Evolutionary conservation across 1,140 invertebrate genomes (phyloP), one percentile per base, ranked within the genome.

Genomic region (Drosophila seguyi): DNA sequence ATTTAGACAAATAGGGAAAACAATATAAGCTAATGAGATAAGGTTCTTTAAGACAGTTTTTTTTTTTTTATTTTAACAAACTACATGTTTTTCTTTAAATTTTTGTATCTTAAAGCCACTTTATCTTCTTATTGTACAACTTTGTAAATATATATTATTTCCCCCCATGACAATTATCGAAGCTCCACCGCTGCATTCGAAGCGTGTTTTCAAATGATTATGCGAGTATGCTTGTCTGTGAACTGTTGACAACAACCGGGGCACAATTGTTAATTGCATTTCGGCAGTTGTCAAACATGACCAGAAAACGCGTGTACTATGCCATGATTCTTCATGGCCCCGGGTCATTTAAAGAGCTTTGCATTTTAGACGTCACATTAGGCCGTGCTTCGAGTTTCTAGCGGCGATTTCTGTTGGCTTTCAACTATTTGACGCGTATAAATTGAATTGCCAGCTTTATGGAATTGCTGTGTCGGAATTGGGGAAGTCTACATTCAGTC

Each of bases 211-310:
- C 25, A 38, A 55, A 36, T 65, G 41, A 60, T 27, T 50, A 39
- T 77, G 36, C 22, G 20, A 66, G 45, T 58, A 27, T 55, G 53
- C 71, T 34, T 41, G 55, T 52, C 38, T 79, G 45, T 41, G 57
- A 31, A 44, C 53, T 75, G 38, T 58, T 60, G 60, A 82, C 86
- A 78, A 86, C 66, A 79, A 41, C 67, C 65, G 58, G 66, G 72
- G 75, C 67, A 84, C 88, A 91, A 91, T 87, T 91, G 87, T 91
- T 91, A 91, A 91, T 91, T 91, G 88, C 90, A 91, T 91, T 91
- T 91, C 63, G 80, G 80, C 72, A 79, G 80, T 91, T 91, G 81
- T 90, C 85, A 85, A 72, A 88, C 85, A 90, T 75, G 77, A 61
- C 76, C 80, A 78, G 73, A 58, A 72, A 72, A 78, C 73, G 56